Evolutionary conservation across 2,888 invertebrate species (phyloP).

Genomic region (Elysia crispata): DNA sequence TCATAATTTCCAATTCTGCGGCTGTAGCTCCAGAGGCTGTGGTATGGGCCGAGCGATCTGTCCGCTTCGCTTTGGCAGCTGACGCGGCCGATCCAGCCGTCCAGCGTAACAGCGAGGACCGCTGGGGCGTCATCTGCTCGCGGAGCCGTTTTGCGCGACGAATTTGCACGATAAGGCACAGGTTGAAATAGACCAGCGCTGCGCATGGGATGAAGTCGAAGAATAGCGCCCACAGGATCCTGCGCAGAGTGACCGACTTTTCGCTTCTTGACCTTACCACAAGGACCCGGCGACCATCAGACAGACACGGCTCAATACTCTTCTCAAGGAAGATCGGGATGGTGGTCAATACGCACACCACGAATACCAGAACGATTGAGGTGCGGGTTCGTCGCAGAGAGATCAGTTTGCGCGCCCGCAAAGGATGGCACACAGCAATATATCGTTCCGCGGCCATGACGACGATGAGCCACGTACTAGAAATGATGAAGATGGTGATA

Average conservation of each 20-base stretch:
- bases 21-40: not conserved
- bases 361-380: conserved; percentile 64
- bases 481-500: conserved; percentile 74
- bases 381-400: conserved; percentile 69
- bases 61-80: too few species aligned
- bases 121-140: conserved; percentile 46
- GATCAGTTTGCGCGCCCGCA: conserved; percentile 73
- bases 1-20: not conserved
- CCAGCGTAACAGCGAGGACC: not conserved
- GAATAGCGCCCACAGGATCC: conserved; percentile 69
- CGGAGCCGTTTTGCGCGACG: conserved; percentile 47
- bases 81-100: not conserved
- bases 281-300: conserved; percentile 55
- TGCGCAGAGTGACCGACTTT: conserved; percentile 56
- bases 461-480: conserved; percentile 75
- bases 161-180: conserved; percentile 67
- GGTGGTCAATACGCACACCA: conserved; percentile 62
- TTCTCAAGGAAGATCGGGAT: conserved; percentile 68
- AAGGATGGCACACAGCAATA: conserved; percentile 75
- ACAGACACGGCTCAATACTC: conserved; percentile 54
- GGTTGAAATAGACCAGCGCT: conserved; percentile 72
- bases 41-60: not conserved
- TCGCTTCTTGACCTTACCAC: conserved; percentile 53
- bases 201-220: conserved; percentile 73
- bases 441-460: conserved; percentile 76